Base-by-base conservation (phyloP, 2,888 invertebrate genomes). In the Eubasilissa splendida region DNA sequence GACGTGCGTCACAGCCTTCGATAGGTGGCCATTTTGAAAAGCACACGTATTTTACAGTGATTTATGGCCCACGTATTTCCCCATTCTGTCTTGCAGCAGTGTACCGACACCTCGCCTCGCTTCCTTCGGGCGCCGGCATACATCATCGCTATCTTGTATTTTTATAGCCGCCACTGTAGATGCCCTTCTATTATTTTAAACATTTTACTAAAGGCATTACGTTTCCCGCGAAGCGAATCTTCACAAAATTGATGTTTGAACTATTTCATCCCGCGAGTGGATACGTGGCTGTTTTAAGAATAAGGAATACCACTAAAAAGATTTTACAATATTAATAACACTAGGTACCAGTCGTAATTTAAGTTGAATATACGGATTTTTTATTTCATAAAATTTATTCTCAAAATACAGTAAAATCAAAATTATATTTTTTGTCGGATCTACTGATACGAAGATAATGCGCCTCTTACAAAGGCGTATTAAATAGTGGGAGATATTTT, bases 141-240 rank as follows among this genome's bases (percentile, higher is more conserved):
- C 79, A 80, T 82, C 82, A 82, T 82, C 82, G 80, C 82, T 82
- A 82, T 82, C 82, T 82, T 80, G 78, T 82, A 82, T 82, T 82
- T 82, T 82, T 82, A 82, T 82, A 78, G 82, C 82, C 82, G 76
- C 80, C 82, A 80, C 76, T 80, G 79, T 80, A 80, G 79, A 82
- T 79, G 78, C 82, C 73, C 76, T 82, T 76, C 82, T 82, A 82
- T 80, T 82, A 82, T 82, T 82, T 82, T 82, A 76, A 79, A 76
- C 78, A 80, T 82, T 82, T 82, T 80, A 76, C 77, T 79, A 79
- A 77, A 80, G 80, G 80, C 80, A 80, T 82, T 82, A 82, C 68
- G 76, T 71, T 79, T 76, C 77, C 76, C 59, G 78, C 74, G 79
- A 80, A 76, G 66, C 80, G 80, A 80, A 79, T 82, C 77, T 80